Base-by-base conservation (phyloP, 2,797 vertebrate genomes). In the Diceros bicornis region DNA sequence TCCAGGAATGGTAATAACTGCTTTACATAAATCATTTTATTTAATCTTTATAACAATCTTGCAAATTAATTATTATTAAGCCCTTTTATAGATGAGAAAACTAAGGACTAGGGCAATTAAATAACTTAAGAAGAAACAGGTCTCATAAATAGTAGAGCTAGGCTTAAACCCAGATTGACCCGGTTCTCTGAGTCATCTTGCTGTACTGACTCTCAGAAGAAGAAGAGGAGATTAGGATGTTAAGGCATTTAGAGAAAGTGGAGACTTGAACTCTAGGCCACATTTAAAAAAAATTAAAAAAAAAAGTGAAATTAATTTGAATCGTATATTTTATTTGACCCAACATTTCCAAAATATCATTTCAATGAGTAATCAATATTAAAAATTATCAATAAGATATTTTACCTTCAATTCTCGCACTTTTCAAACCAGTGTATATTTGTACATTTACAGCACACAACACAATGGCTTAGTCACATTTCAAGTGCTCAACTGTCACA, bases 31-130 rank as follows among this genome's bases (percentile, higher is more conserved):
- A 64, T 59, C 8, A 44, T 71, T 87, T 85, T 66, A 61, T 72
- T 94, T 84, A 34, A 72, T 89, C 32, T 59, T 89, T 21, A 64
- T 3, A 59, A 27, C 14, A 44, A 32, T 59, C 27, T 92, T 88
- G 47, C 16, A 93, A 83, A 57, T 74, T 52, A 55, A 7, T 90
- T 52, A 44, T 82, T 69, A 41, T 23, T n/a, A 89, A 75, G 13
- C 18, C 18, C 62, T 75, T 93, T 90, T 71, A 55, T 37, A 41
- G 83, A 79, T 64, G 68, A 86, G 69, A 88, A 96, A 52, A 93
- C 64, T n/a, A 83, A 91, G n/a, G 29, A 66, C 57, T 37, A 77
- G 55, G 21, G 25, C 7, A 37, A 44, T 32, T 57, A 61, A 83
- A 41, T 61, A 29, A 77, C 17, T 87, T 74, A 57, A 85, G 44